A percentile compares a stretch with the other conserved stretches of the same genome.
Evolutionary conservation across 2,888 invertebrate species (phyloP).

Genomic region (Leptinotarsa juncta): DNA sequence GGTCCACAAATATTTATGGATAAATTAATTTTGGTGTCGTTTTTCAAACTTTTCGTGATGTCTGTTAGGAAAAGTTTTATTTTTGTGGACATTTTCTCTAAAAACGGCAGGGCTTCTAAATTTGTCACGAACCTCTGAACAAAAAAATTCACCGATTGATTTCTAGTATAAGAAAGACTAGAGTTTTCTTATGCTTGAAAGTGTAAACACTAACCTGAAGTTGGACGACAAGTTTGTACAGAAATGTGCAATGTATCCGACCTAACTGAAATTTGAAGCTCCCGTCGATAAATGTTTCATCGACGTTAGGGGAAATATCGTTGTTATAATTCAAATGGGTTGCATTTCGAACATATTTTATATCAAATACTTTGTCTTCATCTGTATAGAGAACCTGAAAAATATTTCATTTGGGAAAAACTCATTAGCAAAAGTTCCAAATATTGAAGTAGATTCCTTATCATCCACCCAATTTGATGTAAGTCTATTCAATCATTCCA

Average conservation of each 20-base stretch:
- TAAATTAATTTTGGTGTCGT: slow-evolving; percentile 61
- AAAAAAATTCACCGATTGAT: slow-evolving; percentile 20
- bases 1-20: slow-evolving; percentile 73
- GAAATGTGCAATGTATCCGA: slow-evolving; percentile 76
- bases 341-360: slow-evolving; percentile 81
- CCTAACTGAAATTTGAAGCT: slow-evolving; percentile 78
- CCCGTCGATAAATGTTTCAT: slow-evolving; percentile 74
- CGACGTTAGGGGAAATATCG: slow-evolving; percentile 67
- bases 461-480: too few relatives aligned
- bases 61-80: slow-evolving; percentile 49
- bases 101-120: slow-evolving; percentile 59
- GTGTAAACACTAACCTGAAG: slow-evolving; percentile 68
- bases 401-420: slow-evolving; percentile 6
- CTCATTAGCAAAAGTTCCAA: neutral
- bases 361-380: slow-evolving; percentile 82
- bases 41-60: slow-evolving; percentile 61
- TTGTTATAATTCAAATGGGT: slow-evolving; percentile 68
- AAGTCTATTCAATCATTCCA: too few relatives aligned
- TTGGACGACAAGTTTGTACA: slow-evolving; percentile 74
- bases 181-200: neutral
- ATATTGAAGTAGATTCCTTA: neutral
- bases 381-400: slow-evolving; percentile 79
- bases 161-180: neutral
- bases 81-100: slow-evolving; percentile 51
- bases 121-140: slow-evolving; percentile 62